Evolutionary conservation across 2,797 vertebrate species (phyloP), one percentile per base, ranked within the genome.

Genomic region (Siniperca undulata): DNA sequence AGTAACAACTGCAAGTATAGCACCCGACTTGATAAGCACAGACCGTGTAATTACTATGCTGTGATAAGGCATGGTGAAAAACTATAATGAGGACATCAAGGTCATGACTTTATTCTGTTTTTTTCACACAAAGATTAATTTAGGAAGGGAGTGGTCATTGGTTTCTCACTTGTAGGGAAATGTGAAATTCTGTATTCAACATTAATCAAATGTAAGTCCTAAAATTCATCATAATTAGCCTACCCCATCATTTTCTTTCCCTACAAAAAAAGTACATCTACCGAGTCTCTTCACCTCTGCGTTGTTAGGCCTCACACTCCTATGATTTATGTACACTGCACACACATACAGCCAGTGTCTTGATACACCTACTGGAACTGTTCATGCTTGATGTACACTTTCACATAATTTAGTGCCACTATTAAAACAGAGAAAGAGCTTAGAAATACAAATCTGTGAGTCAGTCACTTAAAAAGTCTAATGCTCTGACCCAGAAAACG

Each of bases 161-260:
- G 10, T 52, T 65, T 70, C 16, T 67, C 20, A 69, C 3, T 40
- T 62, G 30, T 67, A 48, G 30, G 34, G 72, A 44, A 72, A 58
- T 58, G 61, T 60, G 20, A 74, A 77, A 70, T 22, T 73, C 20
- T 60, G 48, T 46, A 50, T 55, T 82, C 27, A 74, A 65, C 52
- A 77, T 78, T 70, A 78, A 74, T 78, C 38, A 77, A 74, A 74
- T 60, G 24, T 67, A 24, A 36, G 36, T 7, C 30, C 40, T 59
- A 59, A 68, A 68, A 44, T 76, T 61, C 24, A 73, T 46, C 30
- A 74, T 70, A 77, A 83, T 80, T 77, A 82, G 50, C 30, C 56
- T 24, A 68, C 62, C 17, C 66, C 5, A 38, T 27, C 11, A 70
- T 64, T 56, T 64, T 34, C 38, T 3, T n/a, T 44, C 16, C 7